A percentile compares a stretch with the other conserved stretches of the same genome.
phyloP scores from a whole-genome alignment of 2,113 vertebrate species.

The Pteronura brasiliensis region DNA sequence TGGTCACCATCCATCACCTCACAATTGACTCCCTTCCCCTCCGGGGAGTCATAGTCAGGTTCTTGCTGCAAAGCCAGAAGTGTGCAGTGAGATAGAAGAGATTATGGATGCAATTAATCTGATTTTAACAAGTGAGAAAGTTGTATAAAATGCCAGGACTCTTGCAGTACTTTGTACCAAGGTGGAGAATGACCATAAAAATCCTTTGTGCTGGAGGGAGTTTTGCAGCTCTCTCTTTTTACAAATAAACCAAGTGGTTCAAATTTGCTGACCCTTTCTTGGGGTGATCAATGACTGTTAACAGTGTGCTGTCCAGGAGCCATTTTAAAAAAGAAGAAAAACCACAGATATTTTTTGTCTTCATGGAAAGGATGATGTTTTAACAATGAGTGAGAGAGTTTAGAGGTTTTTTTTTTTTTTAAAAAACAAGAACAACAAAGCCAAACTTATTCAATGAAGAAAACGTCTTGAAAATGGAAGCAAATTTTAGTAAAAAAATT shows the following conservation, averaged over 20 bases:
- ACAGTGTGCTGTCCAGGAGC: neutral
- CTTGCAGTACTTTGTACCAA: neutral
- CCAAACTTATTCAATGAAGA: neutral
- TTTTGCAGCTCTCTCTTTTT: neutral
- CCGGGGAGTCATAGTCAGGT: neutral
- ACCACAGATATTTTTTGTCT: neutral
- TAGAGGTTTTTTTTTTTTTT: neutral
- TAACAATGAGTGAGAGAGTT: neutral
- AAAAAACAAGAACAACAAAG: neutral
- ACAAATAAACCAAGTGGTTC: neutral
- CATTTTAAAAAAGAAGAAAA: neutral
- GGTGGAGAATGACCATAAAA: neutral
- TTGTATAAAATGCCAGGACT: neutral
- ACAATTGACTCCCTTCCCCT: neutral
- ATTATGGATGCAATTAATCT: neutral
- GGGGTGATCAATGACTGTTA: neutral
- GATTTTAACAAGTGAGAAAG: neutral
- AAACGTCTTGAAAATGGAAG: neutral
- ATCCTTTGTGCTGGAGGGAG: neutral
- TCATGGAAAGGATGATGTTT: neutral
- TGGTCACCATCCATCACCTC: neutral
- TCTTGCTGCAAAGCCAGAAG: neutral
- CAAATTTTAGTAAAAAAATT: neutral
- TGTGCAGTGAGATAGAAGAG: neutral
- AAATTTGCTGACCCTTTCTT: neutral